These are phyloP conservation scores for Pimephales promelas DNA, from an alignment of 2,113 vertebrate species.

Conservation along the genomic window DNA sequence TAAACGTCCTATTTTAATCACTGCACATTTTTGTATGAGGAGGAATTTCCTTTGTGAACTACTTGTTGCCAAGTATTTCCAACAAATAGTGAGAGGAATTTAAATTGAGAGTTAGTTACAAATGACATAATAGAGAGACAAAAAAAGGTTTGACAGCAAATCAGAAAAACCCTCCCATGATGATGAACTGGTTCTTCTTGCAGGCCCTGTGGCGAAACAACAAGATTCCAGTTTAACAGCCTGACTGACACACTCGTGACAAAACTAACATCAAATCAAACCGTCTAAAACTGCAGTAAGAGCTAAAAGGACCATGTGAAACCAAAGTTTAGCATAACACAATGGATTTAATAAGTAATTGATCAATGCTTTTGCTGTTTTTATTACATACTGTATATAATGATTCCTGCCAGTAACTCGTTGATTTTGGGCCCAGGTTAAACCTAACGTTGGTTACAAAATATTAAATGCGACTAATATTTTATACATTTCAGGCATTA, in stretches of 20 bases:
- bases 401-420: not conserved
- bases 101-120: not conserved
- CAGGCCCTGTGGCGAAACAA: conserved; percentile 54
- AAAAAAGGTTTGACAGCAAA: conserved; percentile 14
- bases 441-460: not conserved
- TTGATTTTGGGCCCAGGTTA: not conserved
- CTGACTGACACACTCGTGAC: conserved; percentile 39
- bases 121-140: not conserved
- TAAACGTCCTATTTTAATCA: not conserved
- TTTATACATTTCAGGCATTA: no score
- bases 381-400: not conserved
- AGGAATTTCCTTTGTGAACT: not conserved
- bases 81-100: not conserved
- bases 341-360: not conserved
- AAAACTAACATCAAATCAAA: conserved; percentile 54
- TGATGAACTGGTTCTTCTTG: conserved; percentile 74
- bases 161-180: conserved; percentile 44
- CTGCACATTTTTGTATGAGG: not conserved
- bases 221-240: conserved; percentile 58
- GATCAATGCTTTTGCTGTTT: not conserved
- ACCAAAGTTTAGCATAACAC: not conserved
- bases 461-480: no score
- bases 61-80: not conserved
- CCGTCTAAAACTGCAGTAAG: not conserved
- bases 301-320: not conserved